Base-by-base conservation (phyloP, 2,113 vertebrate species). In the Mystacornis crossleyi region DNA sequence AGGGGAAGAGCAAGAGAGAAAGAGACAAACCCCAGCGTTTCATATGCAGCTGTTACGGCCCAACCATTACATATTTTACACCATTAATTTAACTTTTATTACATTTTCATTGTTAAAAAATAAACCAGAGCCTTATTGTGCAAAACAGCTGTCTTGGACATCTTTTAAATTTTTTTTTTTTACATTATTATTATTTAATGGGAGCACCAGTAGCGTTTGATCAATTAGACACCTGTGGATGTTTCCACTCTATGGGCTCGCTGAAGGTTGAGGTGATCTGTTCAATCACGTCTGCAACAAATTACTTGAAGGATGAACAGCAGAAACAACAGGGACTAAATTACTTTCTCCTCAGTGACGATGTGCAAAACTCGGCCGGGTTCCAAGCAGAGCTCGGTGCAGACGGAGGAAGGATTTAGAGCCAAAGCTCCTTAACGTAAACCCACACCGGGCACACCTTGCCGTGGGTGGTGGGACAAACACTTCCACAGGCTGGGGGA, bases 21-120 rank as follows among this genome's bases (percentile, higher is more conserved):
- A 87, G 71, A 95, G 47, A 48, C 33, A 66, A 79, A 65, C 62
- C 90, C 89, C 61, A 50, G 74, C 77, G 43, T 78, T 97, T 84
- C 69, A 14, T 25, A 60, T 67, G 92, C 75, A 28, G 91, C 65
- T 6, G 1, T 97, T 95, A 83, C 4, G 12, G 72, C 82, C 88
- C 88, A 53, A 51, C 81, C 60, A 6, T 86, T 95, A 91, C 66
- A 86, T 91, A 90, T 90, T 97, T 96, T 94, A 96, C 15, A 16
- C 71, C 50, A 62, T 65, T 96, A 93, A 97, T 96, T 97, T 95
- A 93, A 92, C 79, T 82, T 93, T 79, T 80, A 86, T 96, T 97
- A 85, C 78, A 84, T 42, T 96, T 96, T 93, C 73, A 43, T 81
- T 82, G 64, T 89, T 62, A 61, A 97, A 97, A 93, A 90, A 95